phyloP scores from a whole-genome alignment of 2,113 vertebrate species.

The Regulus satrapa region DNA sequence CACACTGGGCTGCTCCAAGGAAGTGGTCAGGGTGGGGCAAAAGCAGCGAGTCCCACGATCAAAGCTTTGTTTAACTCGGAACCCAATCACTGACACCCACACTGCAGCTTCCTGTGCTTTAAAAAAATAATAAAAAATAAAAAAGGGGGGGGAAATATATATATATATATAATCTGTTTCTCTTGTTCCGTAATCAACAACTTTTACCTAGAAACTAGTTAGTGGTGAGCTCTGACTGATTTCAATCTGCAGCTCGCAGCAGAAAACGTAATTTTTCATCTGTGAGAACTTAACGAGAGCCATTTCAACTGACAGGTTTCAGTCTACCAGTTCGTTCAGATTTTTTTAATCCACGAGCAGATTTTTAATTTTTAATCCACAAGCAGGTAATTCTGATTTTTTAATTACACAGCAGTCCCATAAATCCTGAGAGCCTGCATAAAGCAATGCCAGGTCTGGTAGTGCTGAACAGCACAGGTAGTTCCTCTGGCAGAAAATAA shows the following conservation, averaged over 20 bases:
- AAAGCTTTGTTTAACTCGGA: conserved; percentile 67
- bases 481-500: background rate
- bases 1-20: conserved; percentile 70
- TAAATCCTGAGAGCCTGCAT: background rate
- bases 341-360: too few species aligned
- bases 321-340: background rate
- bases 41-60: conserved; percentile 72
- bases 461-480: background rate
- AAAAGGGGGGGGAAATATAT: too few species aligned
- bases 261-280: conserved; percentile 63
- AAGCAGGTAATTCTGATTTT: too few species aligned
- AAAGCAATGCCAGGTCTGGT: background rate
- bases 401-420: background rate
- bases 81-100: conserved; percentile 83
- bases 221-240: conserved; percentile 65
- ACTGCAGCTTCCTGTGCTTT: conserved; percentile 75
- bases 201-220: conserved; percentile 81
- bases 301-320: conserved; percentile 68
- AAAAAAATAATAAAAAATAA: conserved; percentile 40
- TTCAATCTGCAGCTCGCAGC: conserved; percentile 62
- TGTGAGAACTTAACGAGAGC: conserved; percentile 50
- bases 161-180: conserved; percentile 85
- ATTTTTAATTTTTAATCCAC: too few species aligned
- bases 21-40: conserved; percentile 86
- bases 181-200: conserved; percentile 80